A percentile compares a stretch with the other conserved stretches of the same genome.
Evolutionary conservation across 1,140 invertebrate species (phyloP).

Genomic region (Zaprionus africanus): DNA sequence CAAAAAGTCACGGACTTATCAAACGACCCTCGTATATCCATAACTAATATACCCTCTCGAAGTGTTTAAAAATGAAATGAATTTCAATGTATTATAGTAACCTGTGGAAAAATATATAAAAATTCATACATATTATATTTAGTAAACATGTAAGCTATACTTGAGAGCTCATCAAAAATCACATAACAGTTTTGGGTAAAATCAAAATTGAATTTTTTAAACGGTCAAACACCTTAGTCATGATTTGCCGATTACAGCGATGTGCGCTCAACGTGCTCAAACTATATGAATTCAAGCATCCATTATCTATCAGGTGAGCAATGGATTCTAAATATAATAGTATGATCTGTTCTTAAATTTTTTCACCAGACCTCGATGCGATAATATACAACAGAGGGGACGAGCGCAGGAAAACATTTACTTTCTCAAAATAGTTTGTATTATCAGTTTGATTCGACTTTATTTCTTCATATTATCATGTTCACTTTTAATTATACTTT

Average conservation of each 20-base stretch:
- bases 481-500: not conserved
- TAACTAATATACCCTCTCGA: no score
- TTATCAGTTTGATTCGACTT: not conserved
- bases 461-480: not conserved
- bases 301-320: not conserved
- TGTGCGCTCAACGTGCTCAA: not conserved
- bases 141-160: no score
- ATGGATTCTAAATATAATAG: no score
- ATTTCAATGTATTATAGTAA: no score
- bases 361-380: not conserved
- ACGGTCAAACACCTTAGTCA: not conserved
- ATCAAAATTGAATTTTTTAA: no score
- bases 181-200: no score
- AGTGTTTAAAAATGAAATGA: no score
- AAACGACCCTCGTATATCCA: no score
- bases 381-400: slow-evolving; percentile 4
- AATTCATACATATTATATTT: no score
- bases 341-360: not conserved
- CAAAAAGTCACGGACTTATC: no score
- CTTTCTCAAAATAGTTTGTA: slow-evolving; percentile 25
- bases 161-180: no score
- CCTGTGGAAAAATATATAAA: no score
- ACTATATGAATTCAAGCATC: not conserved
- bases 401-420: slow-evolving; percentile 10
- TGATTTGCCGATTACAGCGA: not conserved